Base-by-base conservation (phyloP, 2,113 vertebrate genomes). In the Puffinus mauretanicus region DNA sequence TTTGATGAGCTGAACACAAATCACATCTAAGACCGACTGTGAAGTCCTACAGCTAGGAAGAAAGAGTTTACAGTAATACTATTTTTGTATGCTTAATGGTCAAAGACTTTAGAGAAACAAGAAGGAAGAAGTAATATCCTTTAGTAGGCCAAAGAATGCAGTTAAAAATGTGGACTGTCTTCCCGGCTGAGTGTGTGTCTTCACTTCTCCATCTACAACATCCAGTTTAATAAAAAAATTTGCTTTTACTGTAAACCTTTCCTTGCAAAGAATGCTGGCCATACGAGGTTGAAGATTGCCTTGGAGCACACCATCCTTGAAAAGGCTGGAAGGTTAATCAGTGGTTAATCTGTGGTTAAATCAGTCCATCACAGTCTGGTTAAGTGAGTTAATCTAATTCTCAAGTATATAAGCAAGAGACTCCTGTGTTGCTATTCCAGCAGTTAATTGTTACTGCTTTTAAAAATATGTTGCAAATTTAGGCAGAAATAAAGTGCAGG, bases 1-100 rank as follows among this genome's bases (percentile, higher is more conserved):
- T 78, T 90, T 88, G 86, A 86, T 92, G 47, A 96, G 21, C 60
- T 96, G 79, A 83, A 90, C 55, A 83, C 34, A 91, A 92, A 93
- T 80, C 79, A 62, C 0, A 7, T 30, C 51, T 72, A 80, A 88
- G 54, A 88, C 52, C 65, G 67, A 29, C 69, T 86, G 69, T 5
- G 20, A 92, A 86, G 67, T 75, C 44, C 81, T 89, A 67, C 57
- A 75, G 34, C 57, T 94, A 70, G 77, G 88, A 93, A 90, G 51
- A 78, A 93, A 87, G 62, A 30, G 14, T 84, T 94, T 95, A 86
- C 26, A 84, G 29, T 81, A 80, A 90, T 62, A 46, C 11, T 91
- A 83, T 69, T 92, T 91, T 88, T 69, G 52, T 75, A 86, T 58
- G 30, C 67, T 80, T 88, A 92, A 66, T 3, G 0, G 42, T 34